Evolutionary conservation across 2,113 vertebrate species (phyloP).

Genomic region (Butorides virescens): DNA sequence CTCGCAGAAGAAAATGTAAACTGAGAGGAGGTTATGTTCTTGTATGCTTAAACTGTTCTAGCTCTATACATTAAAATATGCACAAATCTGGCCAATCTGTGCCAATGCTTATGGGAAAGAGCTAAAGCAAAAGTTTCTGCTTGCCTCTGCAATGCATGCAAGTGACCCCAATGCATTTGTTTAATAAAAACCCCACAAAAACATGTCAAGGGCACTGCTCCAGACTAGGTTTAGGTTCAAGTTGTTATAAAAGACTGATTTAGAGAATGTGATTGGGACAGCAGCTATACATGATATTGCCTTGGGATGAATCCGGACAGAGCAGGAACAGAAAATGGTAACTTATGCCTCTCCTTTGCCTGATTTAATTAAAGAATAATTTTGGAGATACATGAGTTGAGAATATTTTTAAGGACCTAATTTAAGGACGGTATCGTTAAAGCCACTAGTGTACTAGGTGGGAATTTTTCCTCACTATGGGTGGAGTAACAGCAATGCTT

Average conservation of each 20-base stretch:
- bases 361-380: constrained; percentile 27
- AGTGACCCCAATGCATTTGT: background rate
- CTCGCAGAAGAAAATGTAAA: background rate
- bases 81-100: background rate
- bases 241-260: constrained; percentile 27
- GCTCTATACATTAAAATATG: background rate
- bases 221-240: constrained; percentile 22
- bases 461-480: background rate
- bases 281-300: constrained; percentile 35
- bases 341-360: background rate
- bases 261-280: constrained; percentile 9
- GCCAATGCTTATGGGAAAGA: background rate
- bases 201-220: background rate
- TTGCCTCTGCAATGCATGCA: background rate
- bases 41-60: background rate
- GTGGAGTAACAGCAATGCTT: background rate
- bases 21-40: background rate
- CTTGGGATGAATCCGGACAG: constrained; percentile 9
- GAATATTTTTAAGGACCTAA: background rate
- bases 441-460: background rate
- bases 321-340: background rate
- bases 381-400: background rate
- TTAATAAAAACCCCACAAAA: background rate
- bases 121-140: background rate
- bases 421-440: background rate